Base-by-base conservation (phyloP, 2,113 vertebrate species). In the Neogobius melanostomus region DNA sequence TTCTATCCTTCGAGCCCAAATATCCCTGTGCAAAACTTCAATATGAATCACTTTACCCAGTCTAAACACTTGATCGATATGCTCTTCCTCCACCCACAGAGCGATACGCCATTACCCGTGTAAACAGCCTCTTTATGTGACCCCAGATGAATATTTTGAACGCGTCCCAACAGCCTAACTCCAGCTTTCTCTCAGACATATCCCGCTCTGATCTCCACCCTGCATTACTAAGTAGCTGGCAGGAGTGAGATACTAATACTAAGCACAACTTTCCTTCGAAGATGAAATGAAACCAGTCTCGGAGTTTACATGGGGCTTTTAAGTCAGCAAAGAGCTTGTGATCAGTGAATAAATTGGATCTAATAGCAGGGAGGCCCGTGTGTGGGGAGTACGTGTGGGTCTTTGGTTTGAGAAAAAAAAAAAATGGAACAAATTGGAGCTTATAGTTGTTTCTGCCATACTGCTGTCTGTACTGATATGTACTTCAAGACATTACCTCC, bases 391-490 rank as follows among this genome's bases (percentile, higher is more conserved):
- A 59, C 46, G 66, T 64, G 54, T 65, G 68, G 61, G 67, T 80
- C 72, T 69, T 44, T 60, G 43, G 64, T 77, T 82, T 90, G 83
- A 87, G 73, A 67, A 74, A 82, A 89, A 36, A n/a, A 36, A n/a
- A n/a, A n/a, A 36, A 85, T 90, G 88, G 85, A 65, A 73, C 1
- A 88, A 88, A 91, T 87, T 89, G 76, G 69, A 69, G 57, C 56
- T 79, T 59, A 71, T 64, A 57, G 72, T 17, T 6, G 14, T 68
- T 64, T 50, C 65, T 80, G 4, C 44, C 11, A 54, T 48, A 28
- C 54, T 47, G 61, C 11, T 42, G 9, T n/a, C 46, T 17, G 62
- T 12, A 12, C 10, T 46, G 45, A 59, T 59, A 36, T 44, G 15
- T 46, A 17, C 15, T 63, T 45, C 42, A 45, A 63, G 5, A 7